Evolutionary conservation across 2,113 vertebrate genomes (phyloP).

Genomic region (Silurus meridionalis): DNA sequence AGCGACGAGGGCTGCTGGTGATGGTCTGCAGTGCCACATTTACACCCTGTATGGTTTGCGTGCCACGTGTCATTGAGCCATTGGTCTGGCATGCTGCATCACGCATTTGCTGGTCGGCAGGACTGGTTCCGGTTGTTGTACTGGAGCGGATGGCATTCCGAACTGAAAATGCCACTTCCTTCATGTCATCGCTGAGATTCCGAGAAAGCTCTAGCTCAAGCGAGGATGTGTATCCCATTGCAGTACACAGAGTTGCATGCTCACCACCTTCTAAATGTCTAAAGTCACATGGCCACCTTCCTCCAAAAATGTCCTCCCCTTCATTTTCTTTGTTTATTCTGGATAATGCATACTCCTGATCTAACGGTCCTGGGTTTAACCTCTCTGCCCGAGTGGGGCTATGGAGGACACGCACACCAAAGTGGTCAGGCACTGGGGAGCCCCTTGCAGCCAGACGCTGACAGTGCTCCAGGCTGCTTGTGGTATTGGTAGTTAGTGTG

Average conservation of each 20-base stretch:
- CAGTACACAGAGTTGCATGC: slow-evolving; percentile 75
- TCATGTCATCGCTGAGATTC: slow-evolving; percentile 98
- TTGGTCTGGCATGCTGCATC: slow-evolving; percentile 93
- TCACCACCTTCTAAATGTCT: slow-evolving; percentile 67
- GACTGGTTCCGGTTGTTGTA: slow-evolving; percentile 58
- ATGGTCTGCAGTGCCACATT: slow-evolving; percentile 91
- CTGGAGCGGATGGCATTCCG: slow-evolving; percentile 79
- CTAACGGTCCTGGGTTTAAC: slow-evolving; percentile 59
- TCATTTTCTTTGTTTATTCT: slow-evolving; percentile 75
- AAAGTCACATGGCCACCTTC: slow-evolving; percentile 82
- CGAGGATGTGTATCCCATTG: slow-evolving; percentile 83
- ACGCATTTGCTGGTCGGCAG: slow-evolving; percentile 71
- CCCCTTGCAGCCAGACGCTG: slow-evolving; percentile 77
- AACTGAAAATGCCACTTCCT: slow-evolving; percentile 93
- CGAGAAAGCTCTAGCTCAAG: slow-evolving; percentile 86
- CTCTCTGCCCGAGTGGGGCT: slow-evolving; percentile 75
- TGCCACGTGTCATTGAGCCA: slow-evolving; percentile 82
- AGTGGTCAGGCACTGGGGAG: slow-evolving; percentile 67
- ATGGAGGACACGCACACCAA: slow-evolving; percentile 80
- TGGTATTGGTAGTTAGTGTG: slow-evolving; percentile 91
- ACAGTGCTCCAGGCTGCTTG: slow-evolving; percentile 89
- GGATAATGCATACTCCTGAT: slow-evolving; percentile 78
- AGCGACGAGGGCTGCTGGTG: slow-evolving; percentile 95
- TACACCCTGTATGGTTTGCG: slow-evolving; percentile 90
- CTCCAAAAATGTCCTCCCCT: slow-evolving; percentile 75